Conservation (phyloP, 2,888 invertebrate genomes). For the Shargacucullia verbasci region DNA sequence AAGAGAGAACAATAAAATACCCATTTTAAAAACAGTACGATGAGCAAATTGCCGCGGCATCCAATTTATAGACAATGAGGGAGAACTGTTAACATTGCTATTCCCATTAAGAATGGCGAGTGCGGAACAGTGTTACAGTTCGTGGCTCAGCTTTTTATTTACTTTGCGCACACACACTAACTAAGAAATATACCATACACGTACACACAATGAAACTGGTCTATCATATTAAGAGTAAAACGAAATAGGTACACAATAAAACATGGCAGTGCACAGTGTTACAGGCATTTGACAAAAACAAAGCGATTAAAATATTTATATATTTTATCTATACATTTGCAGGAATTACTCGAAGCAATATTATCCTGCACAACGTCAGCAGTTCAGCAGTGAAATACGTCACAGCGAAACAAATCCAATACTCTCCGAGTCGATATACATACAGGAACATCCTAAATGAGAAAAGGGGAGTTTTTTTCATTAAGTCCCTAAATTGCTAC, state of each 20-base stretch:
- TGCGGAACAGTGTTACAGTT: conserved; percentile 50
- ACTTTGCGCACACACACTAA: conserved; percentile 28
- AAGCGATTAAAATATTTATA: conserved; percentile 18
- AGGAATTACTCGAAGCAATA: conserved; percentile 33
- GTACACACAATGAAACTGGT: conserved; percentile 2
- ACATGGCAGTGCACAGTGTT: background rate
- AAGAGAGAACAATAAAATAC: conserved; percentile 85
- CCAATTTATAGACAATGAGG: conserved; percentile 81
- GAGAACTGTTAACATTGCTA: conserved; percentile 77
- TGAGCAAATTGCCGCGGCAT: conserved; percentile 81
- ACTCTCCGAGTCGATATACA: conserved; percentile 39
- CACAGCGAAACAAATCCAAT: conserved; percentile 54
- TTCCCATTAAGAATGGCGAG: conserved; percentile 69
- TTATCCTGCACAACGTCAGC: conserved; percentile 35
- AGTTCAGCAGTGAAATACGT: conserved; percentile 54
- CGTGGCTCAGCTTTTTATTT: conserved; percentile 52
- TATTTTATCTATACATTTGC: conserved; percentile 32
- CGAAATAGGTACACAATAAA: background rate
- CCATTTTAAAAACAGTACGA: conserved; percentile 82
- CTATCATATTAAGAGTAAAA: conserved; percentile 1
- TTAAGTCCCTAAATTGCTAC: conserved; percentile 75
- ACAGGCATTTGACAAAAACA: conserved; percentile 8
- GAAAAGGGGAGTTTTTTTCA: conserved; percentile 74
- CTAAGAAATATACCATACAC: conserved; percentile 10
- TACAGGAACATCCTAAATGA: conserved; percentile 67